Percentiles rank a stretch among this genome's conserved stretches.
Conservation (phyloP, 53 echinoderm and acorn worm genomes). For the Zoroaster sp. region DNA sequence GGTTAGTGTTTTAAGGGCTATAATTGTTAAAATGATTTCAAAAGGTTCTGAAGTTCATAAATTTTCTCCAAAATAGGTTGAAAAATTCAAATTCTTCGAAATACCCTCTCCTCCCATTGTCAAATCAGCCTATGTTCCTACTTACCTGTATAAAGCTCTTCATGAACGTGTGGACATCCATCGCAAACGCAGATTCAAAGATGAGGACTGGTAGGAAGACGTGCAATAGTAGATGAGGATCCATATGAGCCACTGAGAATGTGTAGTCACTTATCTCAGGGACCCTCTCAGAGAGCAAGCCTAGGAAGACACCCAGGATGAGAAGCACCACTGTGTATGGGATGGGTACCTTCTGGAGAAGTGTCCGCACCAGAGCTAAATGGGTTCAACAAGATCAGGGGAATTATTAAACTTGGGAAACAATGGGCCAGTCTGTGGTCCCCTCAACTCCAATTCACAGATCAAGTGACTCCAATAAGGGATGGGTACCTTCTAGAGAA, state of each 20-base stretch:
- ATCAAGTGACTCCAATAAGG: no score
- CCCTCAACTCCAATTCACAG: background rate
- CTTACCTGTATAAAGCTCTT: slow-evolving; percentile 85
- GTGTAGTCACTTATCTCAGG: slow-evolving; percentile 68
- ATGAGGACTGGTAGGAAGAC: slow-evolving; percentile 90
- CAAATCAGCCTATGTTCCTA: no score
- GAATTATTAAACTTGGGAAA: background rate
- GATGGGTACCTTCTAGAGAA: slow-evolving; percentile 52
- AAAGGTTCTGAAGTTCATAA: no score
- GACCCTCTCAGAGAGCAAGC: slow-evolving; percentile 61
- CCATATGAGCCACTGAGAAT: slow-evolving; percentile 71
- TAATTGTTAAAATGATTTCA: no score
- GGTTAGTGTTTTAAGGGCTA: no score
- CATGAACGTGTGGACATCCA: slow-evolving; percentile 96
- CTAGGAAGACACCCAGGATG: slow-evolving; percentile 75
- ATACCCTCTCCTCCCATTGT: no score
- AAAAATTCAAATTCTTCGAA: no score
- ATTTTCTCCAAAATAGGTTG: no score
- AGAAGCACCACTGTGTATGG: slow-evolving; percentile 93
- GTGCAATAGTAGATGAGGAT: slow-evolving; percentile 88
- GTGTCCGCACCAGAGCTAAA: slow-evolving; percentile 75
- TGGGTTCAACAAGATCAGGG: background rate
- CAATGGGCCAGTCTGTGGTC: background rate
- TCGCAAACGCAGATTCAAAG: slow-evolving; percentile 97
- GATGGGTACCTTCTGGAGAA: slow-evolving; percentile 54